Percentiles rank a stretch among this genome's conserved stretches.
Evolutionary conservation across 2,113 vertebrate genomes (phyloP).

Genomic region (Raja brachyura): DNA sequence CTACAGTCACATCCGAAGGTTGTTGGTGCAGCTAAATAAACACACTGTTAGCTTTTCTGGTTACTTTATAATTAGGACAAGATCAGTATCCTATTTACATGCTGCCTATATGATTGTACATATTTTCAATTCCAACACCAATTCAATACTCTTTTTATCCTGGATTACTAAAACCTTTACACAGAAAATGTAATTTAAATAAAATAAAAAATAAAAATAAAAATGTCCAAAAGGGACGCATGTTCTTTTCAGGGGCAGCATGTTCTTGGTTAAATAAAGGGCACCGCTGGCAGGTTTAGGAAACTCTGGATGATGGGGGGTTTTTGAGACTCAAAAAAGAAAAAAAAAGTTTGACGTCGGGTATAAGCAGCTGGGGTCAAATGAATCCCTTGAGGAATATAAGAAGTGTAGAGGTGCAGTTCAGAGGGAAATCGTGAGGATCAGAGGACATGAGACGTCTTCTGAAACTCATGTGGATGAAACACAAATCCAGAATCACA

Average conservation of each 20-base stretch:
- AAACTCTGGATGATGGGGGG: too few relatives aligned
- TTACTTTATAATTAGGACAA: neutral
- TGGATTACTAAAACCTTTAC: neutral
- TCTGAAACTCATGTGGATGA: neutral
- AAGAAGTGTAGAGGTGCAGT: too few relatives aligned
- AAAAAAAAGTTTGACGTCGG: too few relatives aligned
- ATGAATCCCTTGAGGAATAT: too few relatives aligned
- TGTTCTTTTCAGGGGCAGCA: too few relatives aligned
- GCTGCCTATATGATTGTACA: neutral
- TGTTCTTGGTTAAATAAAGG: too few relatives aligned
- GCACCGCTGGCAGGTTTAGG: too few relatives aligned
- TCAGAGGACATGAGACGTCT: neutral
- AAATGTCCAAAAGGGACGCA: neutral
- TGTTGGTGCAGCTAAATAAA: neutral
- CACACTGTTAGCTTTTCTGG: neutral
- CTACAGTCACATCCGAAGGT: neutral
- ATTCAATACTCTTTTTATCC: neutral
- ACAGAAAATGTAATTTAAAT: neutral
- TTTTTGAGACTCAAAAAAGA: too few relatives aligned
- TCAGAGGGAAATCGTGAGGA: too few relatives aligned
- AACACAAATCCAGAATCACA: neutral
- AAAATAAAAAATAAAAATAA: neutral
- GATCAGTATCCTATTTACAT: neutral
- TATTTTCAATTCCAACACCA: neutral
- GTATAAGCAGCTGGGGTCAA: too few relatives aligned